Conservation (phyloP, 1,140 invertebrate species). For the Leptopilina boulardi region DNA sequence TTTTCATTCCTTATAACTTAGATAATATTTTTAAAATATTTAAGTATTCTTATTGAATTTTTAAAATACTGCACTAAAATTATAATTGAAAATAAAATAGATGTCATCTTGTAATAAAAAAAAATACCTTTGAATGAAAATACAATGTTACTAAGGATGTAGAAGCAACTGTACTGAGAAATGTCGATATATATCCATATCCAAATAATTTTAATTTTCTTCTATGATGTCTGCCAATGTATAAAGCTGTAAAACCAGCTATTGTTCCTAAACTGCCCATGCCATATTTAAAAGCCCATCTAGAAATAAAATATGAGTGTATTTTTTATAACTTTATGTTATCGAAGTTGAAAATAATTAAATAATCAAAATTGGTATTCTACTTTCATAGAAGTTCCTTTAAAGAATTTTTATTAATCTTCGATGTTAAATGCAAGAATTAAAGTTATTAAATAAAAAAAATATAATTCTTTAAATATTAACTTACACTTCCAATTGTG, state of each 20-base stretch:
- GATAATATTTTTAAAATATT: neutral
- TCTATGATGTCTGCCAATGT: conserved; percentile 60
- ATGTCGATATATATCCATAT: conserved; percentile 50
- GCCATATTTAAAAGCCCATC: conserved; percentile 57
- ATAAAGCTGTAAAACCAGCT: conserved; percentile 31
- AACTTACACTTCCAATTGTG: conserved; percentile 60
- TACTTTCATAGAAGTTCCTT: too few relatives aligned
- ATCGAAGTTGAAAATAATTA: too few relatives aligned
- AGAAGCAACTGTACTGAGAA: conserved; percentile 34
- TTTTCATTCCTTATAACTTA: neutral
- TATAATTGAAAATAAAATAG: neutral
- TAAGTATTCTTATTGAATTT: neutral
- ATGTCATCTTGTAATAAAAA: neutral
- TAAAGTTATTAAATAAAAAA: conserved; percentile 21
- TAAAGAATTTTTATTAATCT: neutral
- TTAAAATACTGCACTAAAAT: neutral
- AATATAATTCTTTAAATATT: too few relatives aligned
- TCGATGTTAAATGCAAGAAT: neutral
- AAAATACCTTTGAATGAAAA: conserved; percentile 39
- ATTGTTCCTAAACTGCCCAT: neutral
- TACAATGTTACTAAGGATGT: conserved; percentile 33
- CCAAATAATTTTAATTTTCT: conserved; percentile 57
- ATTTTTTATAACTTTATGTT: neutral
- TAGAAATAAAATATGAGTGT: conserved; percentile 41
- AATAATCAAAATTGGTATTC: too few relatives aligned